These are phyloP conservation scores for Aphis gossypii DNA, from an alignment of 1,140 invertebrate genomes.

Conservation along the genomic window DNA sequence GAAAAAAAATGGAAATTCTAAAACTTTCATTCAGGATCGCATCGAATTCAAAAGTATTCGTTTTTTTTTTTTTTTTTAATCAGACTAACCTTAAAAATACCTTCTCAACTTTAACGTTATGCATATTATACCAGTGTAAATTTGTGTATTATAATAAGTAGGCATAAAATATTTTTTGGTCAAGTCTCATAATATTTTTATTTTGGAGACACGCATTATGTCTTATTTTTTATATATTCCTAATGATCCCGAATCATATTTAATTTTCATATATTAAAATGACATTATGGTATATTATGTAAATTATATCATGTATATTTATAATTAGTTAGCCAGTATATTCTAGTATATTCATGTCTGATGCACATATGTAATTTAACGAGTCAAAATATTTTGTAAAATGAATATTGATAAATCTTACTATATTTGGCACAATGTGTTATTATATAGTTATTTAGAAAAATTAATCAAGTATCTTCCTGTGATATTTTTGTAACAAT, in stretches of 20 bases:
- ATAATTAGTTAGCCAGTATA: not conserved
- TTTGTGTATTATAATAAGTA: not conserved
- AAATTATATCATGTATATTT: not conserved
- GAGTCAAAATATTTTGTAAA: not conserved
- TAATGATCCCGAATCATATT: not conserved
- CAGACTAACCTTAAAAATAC: not conserved
- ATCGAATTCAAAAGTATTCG: conserved; percentile 12
- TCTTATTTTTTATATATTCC: not conserved
- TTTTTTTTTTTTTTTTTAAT: conserved; percentile 31
- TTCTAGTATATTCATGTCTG: not conserved
- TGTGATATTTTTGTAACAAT: too few relatives aligned
- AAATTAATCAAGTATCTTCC: too few relatives aligned
- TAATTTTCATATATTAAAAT: too few relatives aligned
- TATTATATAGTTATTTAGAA: too few relatives aligned
- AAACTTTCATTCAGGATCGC: conserved; percentile 42
- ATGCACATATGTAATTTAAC: not conserved
- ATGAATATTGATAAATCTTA: too few relatives aligned
- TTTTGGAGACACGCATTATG: not conserved
- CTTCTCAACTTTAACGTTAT: not conserved
- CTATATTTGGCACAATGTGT: too few relatives aligned
- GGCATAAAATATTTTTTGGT: not conserved
- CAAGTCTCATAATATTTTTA: not conserved
- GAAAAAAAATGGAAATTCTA: conserved; percentile 43
- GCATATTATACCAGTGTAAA: not conserved
- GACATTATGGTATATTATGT: too few relatives aligned